phyloP scores from a whole-genome alignment of 2,888 invertebrate species.

The Pelosia muscerda region DNA sequence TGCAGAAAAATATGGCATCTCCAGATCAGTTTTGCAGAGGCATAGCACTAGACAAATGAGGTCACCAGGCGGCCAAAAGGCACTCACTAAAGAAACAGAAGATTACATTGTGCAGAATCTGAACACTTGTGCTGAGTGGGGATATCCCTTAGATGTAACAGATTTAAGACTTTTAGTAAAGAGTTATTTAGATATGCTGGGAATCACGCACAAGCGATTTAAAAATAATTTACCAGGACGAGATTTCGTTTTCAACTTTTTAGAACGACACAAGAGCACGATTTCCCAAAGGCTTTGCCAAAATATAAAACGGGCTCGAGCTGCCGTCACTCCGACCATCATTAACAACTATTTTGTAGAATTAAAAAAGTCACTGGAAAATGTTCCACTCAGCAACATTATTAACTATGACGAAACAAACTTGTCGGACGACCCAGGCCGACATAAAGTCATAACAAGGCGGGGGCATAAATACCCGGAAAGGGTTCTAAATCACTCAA shows the following conservation, averaged over 20 bases:
- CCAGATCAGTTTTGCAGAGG: slow-evolving; percentile 20
- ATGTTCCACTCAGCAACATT: background rate
- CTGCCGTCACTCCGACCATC: slow-evolving; percentile 33
- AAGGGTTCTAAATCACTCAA: slow-evolving; percentile 1
- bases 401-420: slow-evolving; percentile 12
- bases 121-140: slow-evolving; percentile 16
- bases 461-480: background rate
- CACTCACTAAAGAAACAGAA: slow-evolving; percentile 19
- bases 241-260: slow-evolving; percentile 38
- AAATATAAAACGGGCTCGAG: slow-evolving; percentile 43
- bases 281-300: slow-evolving; percentile 37
- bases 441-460: slow-evolving; percentile 1
- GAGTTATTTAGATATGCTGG: slow-evolving; percentile 32
- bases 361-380: slow-evolving; percentile 2
- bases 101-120: slow-evolving; percentile 23
- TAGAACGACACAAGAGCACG: slow-evolving; percentile 38
- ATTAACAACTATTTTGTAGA: slow-evolving; percentile 40
- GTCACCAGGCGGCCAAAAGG: slow-evolving; percentile 20
- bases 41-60: slow-evolving; percentile 18
- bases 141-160: slow-evolving; percentile 28
- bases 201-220: slow-evolving; percentile 36
- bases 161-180: slow-evolving; percentile 38
- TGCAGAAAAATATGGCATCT: slow-evolving; percentile 18
- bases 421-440: slow-evolving; percentile 7
- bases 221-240: slow-evolving; percentile 46